Base-by-base conservation (phyloP, 2,113 vertebrate genomes). In the Dicentrarchus labrax region DNA sequence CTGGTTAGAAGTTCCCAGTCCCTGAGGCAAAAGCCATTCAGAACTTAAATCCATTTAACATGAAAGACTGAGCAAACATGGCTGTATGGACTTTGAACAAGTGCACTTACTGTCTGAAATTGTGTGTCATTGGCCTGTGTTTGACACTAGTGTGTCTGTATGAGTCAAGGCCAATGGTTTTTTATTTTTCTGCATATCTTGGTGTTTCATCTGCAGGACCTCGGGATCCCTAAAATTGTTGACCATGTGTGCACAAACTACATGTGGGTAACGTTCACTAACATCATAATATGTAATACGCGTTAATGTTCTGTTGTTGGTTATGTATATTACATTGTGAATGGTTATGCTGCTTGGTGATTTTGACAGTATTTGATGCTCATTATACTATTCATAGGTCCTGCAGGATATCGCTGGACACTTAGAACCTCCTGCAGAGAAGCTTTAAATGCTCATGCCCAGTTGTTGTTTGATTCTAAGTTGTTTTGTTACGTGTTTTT, bases 21-120 rank as follows among this genome's bases (percentile, higher is more conserved):
- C 61, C 60, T 1, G 21, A 71, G 64, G 80, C 57, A 81, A 64
- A 72, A 61, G 19, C 2, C 76, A 48, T 21, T 21, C 48, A 76
- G 2, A 51, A 5, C 48, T 47, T 45, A 68, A 78, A 82, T 72
- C 51, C 56, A 89, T 45, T 86, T 48, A 83, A 65, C 68, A 39
- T 73, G 50, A 87, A 84, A 85, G 59, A 50, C 30, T 77, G 39
- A 59, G 57, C 59, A 72, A 86, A 81, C 70, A 61, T 15, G 73
- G 53, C 41, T n/a, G 13, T 36, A 36, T 48, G 54, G 10, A 11
- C 59, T 38, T 48, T 48, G 38, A 50, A 22, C 11, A 53, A 60
- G 65, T 83, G 69, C 62, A 45, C 38, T 57, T 16, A 54, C 19
- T 67, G 12, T 77, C 43, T 67, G 47, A 61, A 66, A 30, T n/a